These are phyloP conservation scores for Venustoraphidia nigricollis DNA, from an alignment of 2,888 invertebrate species.

Conservation along the genomic window DNA sequence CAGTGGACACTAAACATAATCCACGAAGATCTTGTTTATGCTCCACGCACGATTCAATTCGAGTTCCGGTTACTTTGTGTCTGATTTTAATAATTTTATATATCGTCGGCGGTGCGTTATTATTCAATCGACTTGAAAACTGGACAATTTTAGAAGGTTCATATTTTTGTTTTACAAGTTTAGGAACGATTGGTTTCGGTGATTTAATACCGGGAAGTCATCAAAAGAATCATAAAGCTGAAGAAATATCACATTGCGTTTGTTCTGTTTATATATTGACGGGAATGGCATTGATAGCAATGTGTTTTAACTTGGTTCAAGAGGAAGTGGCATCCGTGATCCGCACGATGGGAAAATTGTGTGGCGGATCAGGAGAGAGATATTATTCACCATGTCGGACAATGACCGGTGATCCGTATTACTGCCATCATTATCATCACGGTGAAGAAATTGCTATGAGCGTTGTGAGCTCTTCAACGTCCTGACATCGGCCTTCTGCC, in stretches of 20 bases:
- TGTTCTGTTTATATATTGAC: conserved; percentile 70
- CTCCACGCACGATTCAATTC: conserved; percentile 34
- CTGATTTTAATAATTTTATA: conserved; percentile 74
- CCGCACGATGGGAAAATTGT: conserved; percentile 31
- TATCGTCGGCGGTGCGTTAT: conserved; percentile 73
- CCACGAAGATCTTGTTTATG: conserved; percentile 24
- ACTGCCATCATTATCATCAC: conserved; percentile 2
- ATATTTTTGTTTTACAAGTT: conserved; percentile 64
- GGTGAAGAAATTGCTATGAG: conserved; percentile 32
- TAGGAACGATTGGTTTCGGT: conserved; percentile 74
- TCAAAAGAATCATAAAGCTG: conserved; percentile 30
- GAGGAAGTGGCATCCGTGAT: conserved; percentile 50
- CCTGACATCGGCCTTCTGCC: conserved; percentile 36
- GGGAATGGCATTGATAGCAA: conserved; percentile 73
- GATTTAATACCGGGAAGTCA: conserved; percentile 54
- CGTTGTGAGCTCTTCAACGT: conserved; percentile 23
- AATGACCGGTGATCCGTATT: background rate
- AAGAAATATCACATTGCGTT: conserved; percentile 55
- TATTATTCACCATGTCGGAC: background rate
- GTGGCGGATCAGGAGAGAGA: conserved; percentile 18
- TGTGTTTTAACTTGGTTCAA: conserved; percentile 76
- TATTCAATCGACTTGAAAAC: conserved; percentile 80
- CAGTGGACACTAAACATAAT: conserved; percentile 22
- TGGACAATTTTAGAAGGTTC: conserved; percentile 84
- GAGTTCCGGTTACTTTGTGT: conserved; percentile 80